phyloP scores from a whole-genome alignment of 2,797 vertebrate genomes.

The Lithobates pipiens region DNA sequence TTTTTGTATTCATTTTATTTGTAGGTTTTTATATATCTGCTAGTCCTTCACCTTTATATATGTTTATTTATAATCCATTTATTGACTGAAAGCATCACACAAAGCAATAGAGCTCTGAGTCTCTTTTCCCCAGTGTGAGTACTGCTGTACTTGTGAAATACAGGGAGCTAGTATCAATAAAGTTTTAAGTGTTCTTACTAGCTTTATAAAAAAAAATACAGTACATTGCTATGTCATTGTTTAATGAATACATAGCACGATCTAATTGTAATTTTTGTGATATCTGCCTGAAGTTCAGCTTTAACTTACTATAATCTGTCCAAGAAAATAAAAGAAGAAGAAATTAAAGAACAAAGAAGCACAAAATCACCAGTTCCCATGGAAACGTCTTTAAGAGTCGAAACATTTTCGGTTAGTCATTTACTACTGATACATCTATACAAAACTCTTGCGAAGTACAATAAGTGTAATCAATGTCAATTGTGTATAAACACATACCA shows the following conservation, averaged over 20 bases:
- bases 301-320: slow-evolving; percentile 16
- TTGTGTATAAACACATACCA: slow-evolving; percentile 19
- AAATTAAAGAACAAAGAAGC: slow-evolving; percentile 2
- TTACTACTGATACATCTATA: slow-evolving; percentile 31
- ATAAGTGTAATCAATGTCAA: slow-evolving; percentile 51
- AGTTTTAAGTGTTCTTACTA: not conserved
- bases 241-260: not conserved
- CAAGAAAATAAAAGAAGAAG: slow-evolving; percentile 2
- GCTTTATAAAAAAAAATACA: not conserved
- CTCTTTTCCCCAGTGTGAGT: too few species aligned
- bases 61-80: too few species aligned
- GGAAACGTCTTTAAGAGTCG: slow-evolving; percentile 36
- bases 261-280: too few species aligned
- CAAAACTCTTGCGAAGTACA: slow-evolving; percentile 38
- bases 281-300: not conserved
- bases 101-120: too few species aligned
- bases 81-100: too few species aligned
- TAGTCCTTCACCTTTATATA: too few species aligned
- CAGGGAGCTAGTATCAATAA: not conserved
- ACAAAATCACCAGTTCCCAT: slow-evolving; percentile 39
- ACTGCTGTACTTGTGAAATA: not conserved
- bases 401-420: slow-evolving; percentile 41
- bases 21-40: too few species aligned
- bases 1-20: too few species aligned
- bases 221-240: not conserved